Percentiles rank a stretch among this genome's conserved stretches.
phyloP scores from a whole-genome alignment of 2,888 invertebrate genomes.

The Philopedon plagiatum region DNA sequence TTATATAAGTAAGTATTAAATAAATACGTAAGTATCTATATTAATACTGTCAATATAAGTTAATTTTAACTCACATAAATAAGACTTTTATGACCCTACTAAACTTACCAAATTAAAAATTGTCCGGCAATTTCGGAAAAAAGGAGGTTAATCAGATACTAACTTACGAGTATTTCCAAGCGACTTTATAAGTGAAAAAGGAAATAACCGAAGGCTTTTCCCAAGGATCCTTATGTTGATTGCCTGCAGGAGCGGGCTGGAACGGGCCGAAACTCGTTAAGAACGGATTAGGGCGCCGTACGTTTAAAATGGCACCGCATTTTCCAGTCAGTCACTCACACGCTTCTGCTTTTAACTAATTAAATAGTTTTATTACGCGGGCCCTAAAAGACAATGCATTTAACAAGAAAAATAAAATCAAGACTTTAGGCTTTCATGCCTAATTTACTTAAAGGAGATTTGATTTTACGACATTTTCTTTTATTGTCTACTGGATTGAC shows the following conservation, averaged over 20 bases:
- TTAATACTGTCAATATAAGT: too few species aligned
- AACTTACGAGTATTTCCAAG: conserved; percentile 48
- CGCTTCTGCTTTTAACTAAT: conserved; percentile 63
- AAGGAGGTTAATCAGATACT: conserved; percentile 71
- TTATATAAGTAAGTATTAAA: too few species aligned
- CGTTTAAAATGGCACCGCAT: conserved; percentile 53
- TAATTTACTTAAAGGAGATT: conserved; percentile 22
- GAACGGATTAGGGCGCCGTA: conserved; percentile 66
- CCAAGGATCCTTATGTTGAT: conserved; percentile 66
- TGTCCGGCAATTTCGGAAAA: conserved; percentile 19
- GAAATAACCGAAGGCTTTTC: conserved; percentile 62
- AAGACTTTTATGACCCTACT: not conserved
- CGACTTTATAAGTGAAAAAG: conserved; percentile 64
- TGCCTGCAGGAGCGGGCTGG: conserved; percentile 59
- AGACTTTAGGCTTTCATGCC: conserved; percentile 17
- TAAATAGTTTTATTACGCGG: conserved; percentile 61
- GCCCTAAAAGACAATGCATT: conserved; percentile 30
- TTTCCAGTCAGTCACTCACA: conserved; percentile 57
- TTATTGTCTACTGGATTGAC: conserved; percentile 9
- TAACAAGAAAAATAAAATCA: conserved; percentile 40
- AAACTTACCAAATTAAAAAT: conserved; percentile 14
- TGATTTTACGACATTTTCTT: conserved; percentile 19
- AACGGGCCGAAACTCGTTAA: conserved; percentile 67
- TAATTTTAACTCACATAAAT: too few species aligned
- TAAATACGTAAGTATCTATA: too few species aligned